Evolutionary conservation across 2,888 invertebrate species (phyloP), one percentile per base, ranked within the genome.

Genomic region (Altica lythri): DNA sequence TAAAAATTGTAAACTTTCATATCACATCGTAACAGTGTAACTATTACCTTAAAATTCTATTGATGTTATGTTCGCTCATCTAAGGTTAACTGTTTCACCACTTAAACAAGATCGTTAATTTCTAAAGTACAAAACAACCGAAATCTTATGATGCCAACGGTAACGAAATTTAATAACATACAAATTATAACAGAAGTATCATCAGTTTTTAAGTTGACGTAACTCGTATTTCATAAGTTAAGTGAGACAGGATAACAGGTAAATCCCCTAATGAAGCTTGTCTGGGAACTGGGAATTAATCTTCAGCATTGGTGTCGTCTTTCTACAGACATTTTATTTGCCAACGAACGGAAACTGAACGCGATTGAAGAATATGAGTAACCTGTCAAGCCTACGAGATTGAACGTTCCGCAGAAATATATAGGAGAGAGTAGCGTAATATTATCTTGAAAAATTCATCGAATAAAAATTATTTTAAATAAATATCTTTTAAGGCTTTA

Each of bases 221-320:
- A 10, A 2, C 30, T 30, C 30, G 6, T 30, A 13, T 30, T 30
- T 30, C 30, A 30, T 12, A 30, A 10, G 6, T 2, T 10, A 30
- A 10, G 6, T 2, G 30, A 30, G 30, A 30, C 30, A 30, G 48
- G 19, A 16, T n/a, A 18, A 19, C 48, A 35, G 48, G 48, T 48
- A 40, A 48, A 38, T 48, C 30, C 48, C 48, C 38, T 48, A 48
- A 48, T 40, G 48, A 48, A 48, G 48, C 37, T 30, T 13, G 29
- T 22, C 30, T 14, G 38, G 48, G 17, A 38, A 48, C 30, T 14
- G 38, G 48, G 17, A 38, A 48, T 48, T 48, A 48, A 48, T 48
- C 48, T 29, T n/a, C 18, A 30, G 30, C 29, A 29, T 48, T 12
- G 38, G 48, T 38, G 38, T 48, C 38, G 19, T 27, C 17, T 48